Conservation (phyloP, 2,113 vertebrate genomes). For the Platichthys flesus region DNA sequence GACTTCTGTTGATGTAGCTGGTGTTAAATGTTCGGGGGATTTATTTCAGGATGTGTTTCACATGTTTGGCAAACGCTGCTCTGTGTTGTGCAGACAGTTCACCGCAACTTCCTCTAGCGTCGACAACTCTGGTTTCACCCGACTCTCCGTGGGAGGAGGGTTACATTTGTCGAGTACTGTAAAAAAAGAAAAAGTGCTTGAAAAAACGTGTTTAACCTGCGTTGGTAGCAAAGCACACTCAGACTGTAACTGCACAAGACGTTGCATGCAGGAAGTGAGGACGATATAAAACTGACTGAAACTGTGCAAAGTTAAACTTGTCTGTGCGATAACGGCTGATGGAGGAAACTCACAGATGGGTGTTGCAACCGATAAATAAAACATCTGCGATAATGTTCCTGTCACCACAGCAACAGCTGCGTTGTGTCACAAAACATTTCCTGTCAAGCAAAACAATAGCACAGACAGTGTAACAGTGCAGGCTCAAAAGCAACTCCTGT, state of each 20-base stretch:
- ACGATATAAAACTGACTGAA: slow-evolving; percentile 11
- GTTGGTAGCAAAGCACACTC: not conserved
- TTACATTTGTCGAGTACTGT: not conserved
- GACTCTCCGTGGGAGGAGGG: slow-evolving; percentile 30
- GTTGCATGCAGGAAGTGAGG: not conserved
- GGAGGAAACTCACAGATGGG: slow-evolving; percentile 47
- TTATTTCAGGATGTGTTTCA: slow-evolving; percentile 35
- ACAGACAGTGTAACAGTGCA: not conserved
- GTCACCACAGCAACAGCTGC: slow-evolving; percentile 32
- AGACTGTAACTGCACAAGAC: not conserved
- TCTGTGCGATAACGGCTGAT: slow-evolving; percentile 22
- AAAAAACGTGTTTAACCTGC: not conserved
- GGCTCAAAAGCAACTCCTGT: not conserved
- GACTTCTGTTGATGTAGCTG: slow-evolving; percentile 33
- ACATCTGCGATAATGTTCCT: slow-evolving; percentile 39
- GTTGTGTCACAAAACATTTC: slow-evolving; percentile 32
- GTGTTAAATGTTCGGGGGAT: not conserved
- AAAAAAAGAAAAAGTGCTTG: not conserved
- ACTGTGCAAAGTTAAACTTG: not conserved
- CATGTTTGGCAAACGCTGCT: not conserved
- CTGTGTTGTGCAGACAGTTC: slow-evolving; percentile 32
- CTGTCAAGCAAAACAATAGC: slow-evolving; percentile 24
- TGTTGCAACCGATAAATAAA: slow-evolving; percentile 45
- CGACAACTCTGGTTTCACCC: slow-evolving; percentile 4
- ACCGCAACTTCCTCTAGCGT: slow-evolving; percentile 61